Evolutionary conservation across 2,797 vertebrate genomes (phyloP), one percentile per base, ranked within the genome.

Genomic region (Sebastes goodei): DNA sequence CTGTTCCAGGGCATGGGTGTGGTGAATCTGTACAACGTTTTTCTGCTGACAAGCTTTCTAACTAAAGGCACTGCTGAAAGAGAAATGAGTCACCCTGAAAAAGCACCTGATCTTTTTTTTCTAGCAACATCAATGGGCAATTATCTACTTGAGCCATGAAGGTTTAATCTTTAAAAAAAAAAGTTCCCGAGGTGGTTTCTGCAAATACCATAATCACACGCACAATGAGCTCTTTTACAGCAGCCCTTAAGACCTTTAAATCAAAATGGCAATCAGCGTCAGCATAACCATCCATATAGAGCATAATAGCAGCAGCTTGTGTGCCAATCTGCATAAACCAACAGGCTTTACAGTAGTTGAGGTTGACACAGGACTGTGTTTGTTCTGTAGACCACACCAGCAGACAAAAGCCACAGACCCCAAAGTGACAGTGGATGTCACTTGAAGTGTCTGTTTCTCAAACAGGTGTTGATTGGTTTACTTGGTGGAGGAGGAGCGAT

Each of bases 221-320:
- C 83, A 93, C 87, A 92, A 91, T 87, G 86, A 86, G 71, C 66
- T 88, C 89, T 88, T 92, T 93, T 87, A 92, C 79, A 78, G 72
- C 64, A 85, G 80, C 79, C 38, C 59, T 84, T 84, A 88, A 89
- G 76, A 86, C 76, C 76, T 88, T 86, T 83, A 78, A 88, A 85
- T 88, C 87, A 68, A 90, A 89, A 91, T 23, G 78, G 75, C 83
- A 89, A 86, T 81, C 59, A 87, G 82, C 68, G 63, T 74, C 71
- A 85, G 84, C 38, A 81, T 60, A 81, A 72, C 15, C 65, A 76
- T 80, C 63, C 68, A 56, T 62, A 55, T 7, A 78, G 62, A 9
- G 74, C 55, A 59, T 61, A 29, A 80, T 46, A 61, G 30, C 79
- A 70, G 73, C 67, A 61, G 74, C 65, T 57, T 78, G 74, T 86